Conservation (phyloP, 2,797 vertebrate species). For the Gymnocypris eckloni region DNA sequence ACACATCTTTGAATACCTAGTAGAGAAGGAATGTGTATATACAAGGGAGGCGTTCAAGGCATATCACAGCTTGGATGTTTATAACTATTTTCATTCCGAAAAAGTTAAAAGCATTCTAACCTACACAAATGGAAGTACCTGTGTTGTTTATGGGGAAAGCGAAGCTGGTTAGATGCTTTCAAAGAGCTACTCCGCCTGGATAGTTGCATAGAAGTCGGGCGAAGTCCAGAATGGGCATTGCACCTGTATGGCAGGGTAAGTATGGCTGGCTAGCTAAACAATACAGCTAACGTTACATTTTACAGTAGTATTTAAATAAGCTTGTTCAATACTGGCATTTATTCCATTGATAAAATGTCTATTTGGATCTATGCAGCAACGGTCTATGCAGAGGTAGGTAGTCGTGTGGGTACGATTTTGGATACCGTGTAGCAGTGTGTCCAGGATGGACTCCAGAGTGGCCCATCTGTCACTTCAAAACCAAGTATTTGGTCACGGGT, state of each 20-base stretch:
- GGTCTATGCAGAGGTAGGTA: background rate
- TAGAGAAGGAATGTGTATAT: constrained; percentile 9
- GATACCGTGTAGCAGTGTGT: constrained; percentile 26
- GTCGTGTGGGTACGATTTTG: constrained; percentile 28
- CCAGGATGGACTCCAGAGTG: constrained; percentile 18
- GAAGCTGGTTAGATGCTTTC: background rate
- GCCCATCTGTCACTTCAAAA: constrained; percentile 17
- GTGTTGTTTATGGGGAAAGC: background rate
- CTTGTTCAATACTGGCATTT: background rate
- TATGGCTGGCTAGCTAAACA: too few relatives aligned
- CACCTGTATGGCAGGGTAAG: constrained; percentile 7
- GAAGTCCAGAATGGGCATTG: background rate
- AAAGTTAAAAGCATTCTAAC: background rate
- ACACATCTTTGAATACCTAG: too few relatives aligned
- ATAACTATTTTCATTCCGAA: background rate
- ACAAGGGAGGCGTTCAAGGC: background rate
- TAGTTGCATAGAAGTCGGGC: background rate
- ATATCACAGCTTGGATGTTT: background rate
- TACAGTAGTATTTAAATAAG: background rate
- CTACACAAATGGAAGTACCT: background rate
- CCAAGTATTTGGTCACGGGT: constrained; percentile 10
- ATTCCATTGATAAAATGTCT: background rate
- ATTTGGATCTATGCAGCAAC: constrained; percentile 7
- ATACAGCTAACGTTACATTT: background rate
- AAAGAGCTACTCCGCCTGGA: background rate